phyloP scores from a whole-genome alignment of 2,797 vertebrate genomes.

The Acanthiza pusilla region DNA sequence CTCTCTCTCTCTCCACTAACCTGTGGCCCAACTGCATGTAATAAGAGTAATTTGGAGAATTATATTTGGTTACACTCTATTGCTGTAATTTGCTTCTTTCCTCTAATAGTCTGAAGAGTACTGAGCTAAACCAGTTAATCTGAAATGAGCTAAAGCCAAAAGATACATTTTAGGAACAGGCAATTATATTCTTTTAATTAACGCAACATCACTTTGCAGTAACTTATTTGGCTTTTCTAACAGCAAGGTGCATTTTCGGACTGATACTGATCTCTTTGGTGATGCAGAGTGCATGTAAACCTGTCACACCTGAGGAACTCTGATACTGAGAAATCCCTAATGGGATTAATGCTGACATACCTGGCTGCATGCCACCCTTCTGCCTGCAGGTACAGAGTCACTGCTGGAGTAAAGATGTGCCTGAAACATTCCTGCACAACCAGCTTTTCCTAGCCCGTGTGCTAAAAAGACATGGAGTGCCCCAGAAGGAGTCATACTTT shows the following conservation, averaged over 20 bases:
- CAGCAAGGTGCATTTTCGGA: not conserved
- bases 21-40: conserved; percentile 24
- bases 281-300: not conserved
- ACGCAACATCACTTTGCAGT: not conserved
- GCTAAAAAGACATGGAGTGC: not conserved
- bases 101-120: conserved; percentile 9
- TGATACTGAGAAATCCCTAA: not conserved
- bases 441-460: not conserved
- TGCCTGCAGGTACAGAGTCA: not conserved
- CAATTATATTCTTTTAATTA: conserved; percentile 9
- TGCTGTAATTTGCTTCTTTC: conserved; percentile 45
- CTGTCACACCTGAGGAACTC: not conserved
- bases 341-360: not conserved
- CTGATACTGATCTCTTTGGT: not conserved
- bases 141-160: not conserved
- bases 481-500: not conserved
- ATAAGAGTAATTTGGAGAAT: conserved; percentile 43
- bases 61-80: conserved; percentile 29
- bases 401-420: not conserved
- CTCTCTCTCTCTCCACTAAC: conserved; percentile 1
- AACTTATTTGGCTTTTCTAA: not conserved
- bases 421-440: not conserved
- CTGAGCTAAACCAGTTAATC: conserved; percentile 18
- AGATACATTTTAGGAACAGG: not conserved
- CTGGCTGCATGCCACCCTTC: not conserved